Evolutionary conservation across 1,140 invertebrate genomes (phyloP).

Genomic region (Sycophila sp.): DNA sequence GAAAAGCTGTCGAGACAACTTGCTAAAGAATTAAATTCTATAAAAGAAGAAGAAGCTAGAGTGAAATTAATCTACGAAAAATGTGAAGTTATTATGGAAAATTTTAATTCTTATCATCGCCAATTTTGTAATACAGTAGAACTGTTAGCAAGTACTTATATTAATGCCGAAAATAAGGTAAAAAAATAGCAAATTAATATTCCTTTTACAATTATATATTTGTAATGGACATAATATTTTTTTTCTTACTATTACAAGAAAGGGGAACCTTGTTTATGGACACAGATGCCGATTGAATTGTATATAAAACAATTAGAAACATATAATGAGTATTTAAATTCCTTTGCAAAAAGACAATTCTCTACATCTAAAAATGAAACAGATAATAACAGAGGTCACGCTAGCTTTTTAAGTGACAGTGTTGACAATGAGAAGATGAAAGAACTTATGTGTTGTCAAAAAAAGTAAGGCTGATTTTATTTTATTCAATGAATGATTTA

Average conservation of each 20-base stretch:
- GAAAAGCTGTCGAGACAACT: conserved; percentile 53
- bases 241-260: conserved; percentile 51
- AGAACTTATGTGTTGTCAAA: conserved; percentile 48
- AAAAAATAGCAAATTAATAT: neutral
- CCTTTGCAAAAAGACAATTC: conserved; percentile 55
- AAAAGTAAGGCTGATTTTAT: conserved; percentile 46
- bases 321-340: conserved; percentile 53
- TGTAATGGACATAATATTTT: neutral
- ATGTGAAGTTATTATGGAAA: conserved; percentile 46
- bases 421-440: conserved; percentile 49
- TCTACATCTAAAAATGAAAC: conserved; percentile 16
- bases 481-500: neutral
- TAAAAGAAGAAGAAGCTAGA: conserved; percentile 52
- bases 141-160: conserved; percentile 50
- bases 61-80: conserved; percentile 49
- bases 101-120: conserved; percentile 50
- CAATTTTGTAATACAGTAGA: conserved; percentile 51
- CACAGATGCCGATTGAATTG: conserved; percentile 56
- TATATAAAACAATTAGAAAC: conserved; percentile 58
- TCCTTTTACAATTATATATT: too few species aligned
- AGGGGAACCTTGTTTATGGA: conserved; percentile 51
- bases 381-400: conserved; percentile 40
- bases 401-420: conserved; percentile 45
- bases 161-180: conserved; percentile 53
- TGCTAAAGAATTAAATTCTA: conserved; percentile 46